These are phyloP conservation scores for Chelonus formosanus DNA, from an alignment of 2,888 invertebrate genomes.

Conservation along the genomic window DNA sequence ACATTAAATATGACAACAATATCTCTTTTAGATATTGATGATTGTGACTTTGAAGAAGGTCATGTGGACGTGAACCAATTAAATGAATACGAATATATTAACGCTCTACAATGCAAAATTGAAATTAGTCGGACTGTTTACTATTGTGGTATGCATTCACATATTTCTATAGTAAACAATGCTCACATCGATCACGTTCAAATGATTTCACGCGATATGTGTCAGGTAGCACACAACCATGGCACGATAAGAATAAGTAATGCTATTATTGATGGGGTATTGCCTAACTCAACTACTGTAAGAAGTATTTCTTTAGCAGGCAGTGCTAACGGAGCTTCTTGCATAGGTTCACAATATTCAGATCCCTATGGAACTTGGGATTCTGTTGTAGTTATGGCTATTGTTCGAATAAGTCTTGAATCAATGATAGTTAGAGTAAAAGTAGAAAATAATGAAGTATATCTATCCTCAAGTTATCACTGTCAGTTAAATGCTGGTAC, in stretches of 20 bases:
- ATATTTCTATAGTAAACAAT: conserved; percentile 21
- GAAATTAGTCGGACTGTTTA: conserved; percentile 22
- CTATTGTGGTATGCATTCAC: conserved; percentile 30
- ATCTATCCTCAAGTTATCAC: no score
- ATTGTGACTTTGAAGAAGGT: conserved; percentile 9
- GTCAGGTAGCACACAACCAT: conserved; percentile 17
- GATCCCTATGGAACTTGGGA: conserved; percentile 33
- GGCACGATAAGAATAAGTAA: conserved; percentile 20
- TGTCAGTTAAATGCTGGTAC: no score
- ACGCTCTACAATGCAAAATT: conserved; percentile 29
- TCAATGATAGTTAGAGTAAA: conserved; percentile 24
- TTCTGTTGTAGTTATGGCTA: conserved; percentile 27
- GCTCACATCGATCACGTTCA: conserved; percentile 23
- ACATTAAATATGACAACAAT: conserved; percentile 29
- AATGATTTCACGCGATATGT: conserved; percentile 11
- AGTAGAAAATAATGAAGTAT: no score
- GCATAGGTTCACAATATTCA: conserved; percentile 19
- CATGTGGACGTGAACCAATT: conserved; percentile 11
- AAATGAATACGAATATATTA: conserved; percentile 16
- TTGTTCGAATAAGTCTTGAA: conserved; percentile 18
- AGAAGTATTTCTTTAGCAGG: conserved; percentile 21
- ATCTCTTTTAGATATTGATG: conserved; percentile 9
- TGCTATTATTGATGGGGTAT: conserved; percentile 16
- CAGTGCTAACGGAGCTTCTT: conserved; percentile 12
- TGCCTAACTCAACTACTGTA: conserved; percentile 11